Evolutionary conservation across 2,113 vertebrate species (phyloP).

Genomic region (Phaethon lepturus): DNA sequence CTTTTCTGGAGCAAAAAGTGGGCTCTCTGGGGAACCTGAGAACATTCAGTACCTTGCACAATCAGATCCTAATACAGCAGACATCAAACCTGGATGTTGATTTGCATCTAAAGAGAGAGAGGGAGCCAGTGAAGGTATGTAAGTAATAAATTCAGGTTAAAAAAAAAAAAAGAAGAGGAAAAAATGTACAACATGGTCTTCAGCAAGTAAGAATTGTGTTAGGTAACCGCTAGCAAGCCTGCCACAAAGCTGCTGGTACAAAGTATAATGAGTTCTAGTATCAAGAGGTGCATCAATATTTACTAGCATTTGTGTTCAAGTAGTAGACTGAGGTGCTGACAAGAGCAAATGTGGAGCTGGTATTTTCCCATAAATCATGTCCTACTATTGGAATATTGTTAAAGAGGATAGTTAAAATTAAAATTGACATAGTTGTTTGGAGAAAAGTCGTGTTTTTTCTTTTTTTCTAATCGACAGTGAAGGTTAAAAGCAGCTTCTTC

Average conservation of each 20-base stretch:
- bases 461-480: background rate
- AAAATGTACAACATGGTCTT: background rate
- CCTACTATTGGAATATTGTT: background rate
- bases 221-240: background rate
- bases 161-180: background rate
- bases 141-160: background rate
- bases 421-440: background rate
- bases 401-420: background rate
- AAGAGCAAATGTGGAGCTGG: background rate
- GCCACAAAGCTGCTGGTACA: background rate
- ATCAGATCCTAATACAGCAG: background rate
- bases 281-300: background rate
- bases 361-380: background rate
- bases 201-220: background rate
- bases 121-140: background rate
- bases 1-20: background rate
- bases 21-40: background rate
- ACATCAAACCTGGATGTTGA: background rate
- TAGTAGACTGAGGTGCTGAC: background rate
- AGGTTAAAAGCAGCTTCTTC: background rate
- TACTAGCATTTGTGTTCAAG: background rate
- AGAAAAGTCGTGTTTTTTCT: background rate
- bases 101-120: background rate
- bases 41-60: background rate
- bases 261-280: background rate